These are phyloP conservation scores for Oreochromis mossambicus DNA, from an alignment of 2,797 vertebrate genomes.

Conservation along the genomic window DNA sequence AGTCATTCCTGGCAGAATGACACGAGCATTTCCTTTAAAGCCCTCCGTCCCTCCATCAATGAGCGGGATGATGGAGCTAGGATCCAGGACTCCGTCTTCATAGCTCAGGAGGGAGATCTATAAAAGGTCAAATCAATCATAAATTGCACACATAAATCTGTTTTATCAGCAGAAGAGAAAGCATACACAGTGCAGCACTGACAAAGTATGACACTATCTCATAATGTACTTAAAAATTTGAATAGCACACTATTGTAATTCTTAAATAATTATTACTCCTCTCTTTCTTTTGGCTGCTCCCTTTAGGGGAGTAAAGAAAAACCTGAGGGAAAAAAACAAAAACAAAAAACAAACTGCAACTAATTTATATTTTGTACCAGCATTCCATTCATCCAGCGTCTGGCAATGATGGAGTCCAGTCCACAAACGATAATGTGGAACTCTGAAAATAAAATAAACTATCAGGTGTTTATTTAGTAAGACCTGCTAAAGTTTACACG, in stretches of 20 bases:
- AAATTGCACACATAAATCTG: neutral
- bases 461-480: neutral
- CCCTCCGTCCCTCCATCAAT: constrained; percentile 97
- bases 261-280: neutral
- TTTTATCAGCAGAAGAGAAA: neutral
- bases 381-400: constrained; percentile 99
- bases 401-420: constrained; percentile 95
- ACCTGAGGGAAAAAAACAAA: neutral
- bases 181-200: neutral
- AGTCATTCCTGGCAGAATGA: constrained; percentile 95
- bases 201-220: neutral
- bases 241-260: neutral
- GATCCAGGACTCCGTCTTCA: constrained; percentile 88
- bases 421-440: constrained; percentile 98
- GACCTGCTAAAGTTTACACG: neutral
- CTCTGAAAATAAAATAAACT: constrained; percentile 68
- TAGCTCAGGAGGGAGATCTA: constrained; percentile 93
- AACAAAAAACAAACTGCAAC: neutral
- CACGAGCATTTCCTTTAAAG: constrained; percentile 94
- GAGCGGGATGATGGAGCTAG: constrained; percentile 92
- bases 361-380: constrained; percentile 75
- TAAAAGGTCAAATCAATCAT: neutral
- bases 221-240: neutral
- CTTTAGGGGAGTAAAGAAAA: neutral
- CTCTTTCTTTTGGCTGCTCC: neutral